phyloP scores from a whole-genome alignment of 2,888 invertebrate genomes.

The Choristoneura rosaceana region DNA sequence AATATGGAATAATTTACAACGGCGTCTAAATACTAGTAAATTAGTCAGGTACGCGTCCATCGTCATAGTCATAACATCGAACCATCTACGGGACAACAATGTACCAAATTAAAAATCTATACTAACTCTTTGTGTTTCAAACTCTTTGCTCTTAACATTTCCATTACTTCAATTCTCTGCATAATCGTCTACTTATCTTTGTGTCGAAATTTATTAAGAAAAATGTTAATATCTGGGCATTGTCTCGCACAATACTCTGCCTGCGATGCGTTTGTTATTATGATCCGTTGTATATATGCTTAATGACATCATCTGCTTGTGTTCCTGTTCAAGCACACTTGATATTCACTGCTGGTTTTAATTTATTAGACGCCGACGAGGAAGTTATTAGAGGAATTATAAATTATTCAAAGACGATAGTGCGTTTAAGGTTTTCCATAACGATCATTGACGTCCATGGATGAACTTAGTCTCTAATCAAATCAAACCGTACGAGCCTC shows the following conservation, averaged over 20 bases:
- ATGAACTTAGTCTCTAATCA: neutral
- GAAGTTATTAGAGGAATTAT: constrained; percentile 31
- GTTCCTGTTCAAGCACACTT: neutral
- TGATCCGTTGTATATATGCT: constrained; percentile 30
- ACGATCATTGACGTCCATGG: neutral
- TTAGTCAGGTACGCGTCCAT: neutral
- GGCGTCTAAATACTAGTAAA: neutral
- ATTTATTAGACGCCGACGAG: constrained; percentile 22
- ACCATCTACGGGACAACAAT: constrained; percentile 13
- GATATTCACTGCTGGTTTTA: constrained; percentile 18
- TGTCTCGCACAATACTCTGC: constrained; percentile 16
- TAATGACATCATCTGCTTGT: constrained; percentile 36
- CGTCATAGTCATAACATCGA: neutral
- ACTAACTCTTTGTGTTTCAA: constrained; percentile 16
- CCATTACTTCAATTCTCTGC: constrained; percentile 22
- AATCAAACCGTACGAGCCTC: neutral
- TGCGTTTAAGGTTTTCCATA: constrained; percentile 19
- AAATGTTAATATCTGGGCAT: constrained; percentile 30
- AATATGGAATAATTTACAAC: neutral
- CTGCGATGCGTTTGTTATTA: constrained; percentile 31
- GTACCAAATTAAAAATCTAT: constrained; percentile 9
- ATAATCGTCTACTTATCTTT: constrained; percentile 24
- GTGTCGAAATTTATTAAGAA: constrained; percentile 25
- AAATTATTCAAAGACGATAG: constrained; percentile 27
- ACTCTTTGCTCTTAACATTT: constrained; percentile 19